Evolutionary conservation across 2,888 invertebrate species (phyloP).

Genomic region (Dynastes maya): DNA sequence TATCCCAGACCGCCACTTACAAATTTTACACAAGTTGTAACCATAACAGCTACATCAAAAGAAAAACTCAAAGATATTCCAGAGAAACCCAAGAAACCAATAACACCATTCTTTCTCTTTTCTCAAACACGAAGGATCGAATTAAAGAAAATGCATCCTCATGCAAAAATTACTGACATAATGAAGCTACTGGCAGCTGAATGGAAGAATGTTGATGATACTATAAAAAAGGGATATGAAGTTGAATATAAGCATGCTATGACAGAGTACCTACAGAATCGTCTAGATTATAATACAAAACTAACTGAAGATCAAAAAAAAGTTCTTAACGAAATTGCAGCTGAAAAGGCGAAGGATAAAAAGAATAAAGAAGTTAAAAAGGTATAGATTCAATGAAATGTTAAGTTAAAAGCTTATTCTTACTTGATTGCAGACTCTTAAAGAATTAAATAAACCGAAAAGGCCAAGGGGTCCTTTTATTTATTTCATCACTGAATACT

Average conservation of each 20-base stretch:
- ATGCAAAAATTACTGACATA: conserved; percentile 71
- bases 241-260: conserved; percentile 77
- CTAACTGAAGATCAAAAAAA: conserved; percentile 79
- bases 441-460: conserved; percentile 80
- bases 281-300: conserved; percentile 76
- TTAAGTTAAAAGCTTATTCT: background rate
- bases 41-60: conserved; percentile 56
- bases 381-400: conserved; percentile 65
- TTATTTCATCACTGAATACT: conserved; percentile 68
- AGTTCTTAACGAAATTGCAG: conserved; percentile 74
- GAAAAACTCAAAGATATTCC: conserved; percentile 71
- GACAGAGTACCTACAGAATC: conserved; percentile 74
- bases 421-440: conserved; percentile 72
- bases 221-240: conserved; percentile 71
- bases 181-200: conserved; percentile 75
- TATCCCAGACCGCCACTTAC: conserved; percentile 46
- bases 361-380: conserved; percentile 76
- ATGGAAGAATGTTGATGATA: conserved; percentile 76
- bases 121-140: conserved; percentile 75
- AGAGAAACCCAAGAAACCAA: conserved; percentile 82
- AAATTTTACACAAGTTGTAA: conserved; percentile 47
- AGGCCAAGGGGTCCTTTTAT: conserved; percentile 77
- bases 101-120: conserved; percentile 80
- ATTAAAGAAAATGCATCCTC: conserved; percentile 76
- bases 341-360: conserved; percentile 72